phyloP scores from a whole-genome alignment of 2,888 invertebrate genomes.

The Tenthredo amoena region DNA sequence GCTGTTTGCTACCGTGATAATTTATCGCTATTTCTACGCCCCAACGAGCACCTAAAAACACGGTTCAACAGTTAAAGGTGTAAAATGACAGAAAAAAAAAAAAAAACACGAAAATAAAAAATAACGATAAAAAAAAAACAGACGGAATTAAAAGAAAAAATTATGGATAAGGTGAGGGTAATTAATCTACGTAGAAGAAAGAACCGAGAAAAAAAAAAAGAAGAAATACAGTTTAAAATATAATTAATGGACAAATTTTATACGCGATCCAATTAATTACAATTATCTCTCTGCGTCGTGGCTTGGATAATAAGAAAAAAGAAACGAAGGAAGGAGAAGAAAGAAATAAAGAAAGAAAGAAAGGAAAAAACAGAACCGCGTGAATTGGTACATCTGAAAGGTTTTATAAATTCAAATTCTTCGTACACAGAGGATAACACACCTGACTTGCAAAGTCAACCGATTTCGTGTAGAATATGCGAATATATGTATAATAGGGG shows the following conservation, averaged over 20 bases:
- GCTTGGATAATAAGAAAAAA: not conserved
- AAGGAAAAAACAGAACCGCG: not conserved
- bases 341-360: no score
- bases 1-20: not conserved
- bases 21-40: slow-evolving; percentile 8
- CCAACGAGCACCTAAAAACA: not conserved
- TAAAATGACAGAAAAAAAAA: not conserved
- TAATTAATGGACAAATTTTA: not conserved
- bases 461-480: not conserved
- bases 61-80: not conserved
- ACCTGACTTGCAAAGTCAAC: not conserved
- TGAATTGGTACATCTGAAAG: not conserved
- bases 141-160: not conserved
- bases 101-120: not conserved
- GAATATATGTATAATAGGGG: not conserved
- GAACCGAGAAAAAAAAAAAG: not conserved
- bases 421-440: not conserved
- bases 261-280: not conserved
- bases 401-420: not conserved
- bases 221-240: not conserved
- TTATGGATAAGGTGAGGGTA: not conserved
- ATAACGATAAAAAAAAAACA: not conserved
- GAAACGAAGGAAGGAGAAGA: not conserved
- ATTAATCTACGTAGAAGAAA: not conserved
- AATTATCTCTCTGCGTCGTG: not conserved